Conservation (phyloP, 2,113 vertebrate species). For the Urocynchramus pylzowi region DNA sequence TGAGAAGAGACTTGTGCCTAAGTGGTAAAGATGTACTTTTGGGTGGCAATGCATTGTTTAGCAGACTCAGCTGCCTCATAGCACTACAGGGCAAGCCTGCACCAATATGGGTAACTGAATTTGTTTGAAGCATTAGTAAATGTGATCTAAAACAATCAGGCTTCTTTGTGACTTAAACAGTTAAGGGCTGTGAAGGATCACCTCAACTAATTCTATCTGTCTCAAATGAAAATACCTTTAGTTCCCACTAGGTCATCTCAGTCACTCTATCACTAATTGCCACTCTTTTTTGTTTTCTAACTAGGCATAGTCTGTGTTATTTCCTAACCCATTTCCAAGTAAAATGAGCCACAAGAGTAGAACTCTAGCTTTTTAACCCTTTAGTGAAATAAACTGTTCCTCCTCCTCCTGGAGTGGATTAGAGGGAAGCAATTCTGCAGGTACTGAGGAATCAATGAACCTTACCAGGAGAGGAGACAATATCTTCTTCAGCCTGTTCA, state of each 20-base stretch:
- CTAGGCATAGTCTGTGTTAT: neutral
- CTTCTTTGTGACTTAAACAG: neutral
- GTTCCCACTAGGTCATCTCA: neutral
- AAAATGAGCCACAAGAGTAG: neutral
- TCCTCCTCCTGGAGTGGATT: neutral
- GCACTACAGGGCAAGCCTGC: neutral
- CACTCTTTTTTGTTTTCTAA: neutral
- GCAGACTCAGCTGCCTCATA: neutral
- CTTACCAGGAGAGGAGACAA: neutral
- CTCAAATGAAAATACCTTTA: neutral
- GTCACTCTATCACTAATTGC: neutral
- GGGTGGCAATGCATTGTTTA: neutral
- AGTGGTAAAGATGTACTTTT: neutral
- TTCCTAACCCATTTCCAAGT: neutral
- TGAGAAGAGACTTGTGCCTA: neutral
- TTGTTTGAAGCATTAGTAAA: neutral
- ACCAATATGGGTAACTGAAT: neutral
- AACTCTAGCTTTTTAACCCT: neutral
- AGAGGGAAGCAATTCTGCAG: neutral
- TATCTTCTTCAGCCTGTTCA: neutral
- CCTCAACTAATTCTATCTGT: neutral
- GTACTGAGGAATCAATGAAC: neutral
- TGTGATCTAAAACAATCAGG: neutral
- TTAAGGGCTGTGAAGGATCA: neutral
- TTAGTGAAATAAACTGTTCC: neutral